Evolutionary conservation across 2,113 vertebrate genomes (phyloP).

Genomic region (Campylorhamphus procurvoides): DNA sequence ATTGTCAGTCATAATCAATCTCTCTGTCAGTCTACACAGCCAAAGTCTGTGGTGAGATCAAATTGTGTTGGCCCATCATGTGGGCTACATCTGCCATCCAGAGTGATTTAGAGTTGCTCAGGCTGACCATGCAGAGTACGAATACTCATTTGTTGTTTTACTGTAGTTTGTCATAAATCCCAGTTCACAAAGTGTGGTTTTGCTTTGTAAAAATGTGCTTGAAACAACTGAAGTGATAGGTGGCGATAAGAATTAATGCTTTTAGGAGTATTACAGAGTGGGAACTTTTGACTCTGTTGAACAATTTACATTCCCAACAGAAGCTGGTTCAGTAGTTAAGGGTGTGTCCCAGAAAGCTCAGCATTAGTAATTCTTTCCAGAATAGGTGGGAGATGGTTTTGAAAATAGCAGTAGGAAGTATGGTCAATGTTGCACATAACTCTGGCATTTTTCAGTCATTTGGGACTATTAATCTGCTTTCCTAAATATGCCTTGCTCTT

Average conservation of each 20-base stretch:
- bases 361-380: constrained; percentile 29
- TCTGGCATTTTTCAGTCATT: neutral
- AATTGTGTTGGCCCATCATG: neutral
- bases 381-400: neutral
- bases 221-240: neutral
- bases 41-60: neutral
- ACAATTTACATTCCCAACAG: neutral
- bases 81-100: neutral
- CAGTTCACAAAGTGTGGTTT: neutral
- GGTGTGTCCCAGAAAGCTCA: constrained; percentile 8
- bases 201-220: neutral
- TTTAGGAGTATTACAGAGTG: neutral
- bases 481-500: neutral
- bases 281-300: neutral
- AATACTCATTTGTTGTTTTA: neutral
- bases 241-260: neutral
- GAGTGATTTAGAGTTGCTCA: neutral
- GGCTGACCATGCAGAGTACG: rapidly evolving
- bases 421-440: neutral
- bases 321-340: neutral
- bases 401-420: neutral
- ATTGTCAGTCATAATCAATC: neutral
- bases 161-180: neutral
- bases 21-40: neutral
- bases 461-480: neutral